These are phyloP conservation scores for Hemiscyllium ocellatum DNA, from an alignment of 2,113 vertebrate genomes.

Conservation along the genomic window DNA sequence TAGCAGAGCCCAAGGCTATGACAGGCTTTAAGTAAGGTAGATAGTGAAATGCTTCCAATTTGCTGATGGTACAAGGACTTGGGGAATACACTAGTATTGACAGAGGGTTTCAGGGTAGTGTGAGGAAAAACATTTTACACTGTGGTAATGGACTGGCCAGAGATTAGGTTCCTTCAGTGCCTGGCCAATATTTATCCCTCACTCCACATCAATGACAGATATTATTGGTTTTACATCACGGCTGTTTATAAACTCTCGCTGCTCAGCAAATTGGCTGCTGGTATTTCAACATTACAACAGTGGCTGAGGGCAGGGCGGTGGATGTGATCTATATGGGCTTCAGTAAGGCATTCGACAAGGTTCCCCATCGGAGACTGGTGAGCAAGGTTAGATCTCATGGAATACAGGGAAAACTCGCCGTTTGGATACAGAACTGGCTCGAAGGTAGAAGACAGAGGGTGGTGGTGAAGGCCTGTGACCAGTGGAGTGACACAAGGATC, in stretches of 20 bases:
- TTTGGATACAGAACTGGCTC: too few relatives aligned
- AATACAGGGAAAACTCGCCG: too few relatives aligned
- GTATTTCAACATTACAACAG: not conserved
- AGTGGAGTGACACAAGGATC: too few relatives aligned
- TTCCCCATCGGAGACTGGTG: too few relatives aligned
- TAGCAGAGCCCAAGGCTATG: too few relatives aligned
- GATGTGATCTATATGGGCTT: too few relatives aligned
- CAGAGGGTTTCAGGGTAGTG: not conserved
- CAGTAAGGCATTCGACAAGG: too few relatives aligned
- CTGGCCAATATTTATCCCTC: not conserved
- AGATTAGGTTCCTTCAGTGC: too few relatives aligned
- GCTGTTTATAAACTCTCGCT: not conserved
- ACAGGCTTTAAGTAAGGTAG: not conserved
- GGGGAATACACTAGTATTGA: not conserved
- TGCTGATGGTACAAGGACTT: too few relatives aligned
- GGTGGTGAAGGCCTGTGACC: too few relatives aligned
- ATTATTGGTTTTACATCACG: not conserved
- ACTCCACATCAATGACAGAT: not conserved
- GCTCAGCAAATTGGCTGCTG: not conserved
- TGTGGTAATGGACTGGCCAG: not conserved
- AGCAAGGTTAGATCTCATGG: too few relatives aligned
- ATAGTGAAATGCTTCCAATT: not conserved
- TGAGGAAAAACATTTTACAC: not conserved
- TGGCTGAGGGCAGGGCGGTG: not conserved
- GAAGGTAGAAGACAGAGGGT: too few relatives aligned